Conservation (phyloP, 2,888 invertebrate genomes). For the Standfussiana lucernea region DNA sequence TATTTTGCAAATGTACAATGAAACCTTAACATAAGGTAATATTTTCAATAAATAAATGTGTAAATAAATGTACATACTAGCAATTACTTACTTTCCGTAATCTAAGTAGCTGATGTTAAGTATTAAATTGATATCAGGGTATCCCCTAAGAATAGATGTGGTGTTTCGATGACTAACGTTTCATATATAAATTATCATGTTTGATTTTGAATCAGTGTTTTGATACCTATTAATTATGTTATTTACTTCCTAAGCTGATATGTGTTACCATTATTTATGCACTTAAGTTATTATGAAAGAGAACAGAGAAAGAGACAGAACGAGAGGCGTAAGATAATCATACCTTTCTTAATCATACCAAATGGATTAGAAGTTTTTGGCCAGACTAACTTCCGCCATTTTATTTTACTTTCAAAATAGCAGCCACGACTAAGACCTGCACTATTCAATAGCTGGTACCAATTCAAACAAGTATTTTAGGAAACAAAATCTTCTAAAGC, state of each 20-base stretch:
- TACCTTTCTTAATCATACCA: not conserved
- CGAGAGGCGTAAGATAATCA: not conserved
- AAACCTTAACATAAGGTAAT: slow-evolving; percentile 3
- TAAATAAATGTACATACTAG: slow-evolving; percentile 83
- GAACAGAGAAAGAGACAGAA: not conserved
- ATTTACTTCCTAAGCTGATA: not conserved
- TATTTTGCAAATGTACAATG: not conserved
- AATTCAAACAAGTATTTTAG: not conserved
- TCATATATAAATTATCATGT: slow-evolving; percentile 43
- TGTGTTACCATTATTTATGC: not conserved
- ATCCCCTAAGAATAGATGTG: slow-evolving; percentile 81
- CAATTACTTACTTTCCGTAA: slow-evolving; percentile 75
- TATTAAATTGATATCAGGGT: slow-evolving; percentile 89
- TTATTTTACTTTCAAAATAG: not conserved
- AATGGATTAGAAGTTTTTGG: not conserved
- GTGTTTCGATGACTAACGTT: slow-evolving; percentile 78
- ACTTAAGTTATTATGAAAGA: not conserved
- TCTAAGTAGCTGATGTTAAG: slow-evolving; percentile 80
- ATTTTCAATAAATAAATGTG: slow-evolving; percentile 66
- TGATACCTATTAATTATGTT: not conserved
- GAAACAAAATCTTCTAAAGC: not conserved
- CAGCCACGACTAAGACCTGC: not conserved
- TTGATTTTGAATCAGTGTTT: not conserved
- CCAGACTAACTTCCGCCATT: not conserved
- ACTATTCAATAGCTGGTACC: too few species aligned